These are phyloP conservation scores for Diglossa cyanea DNA, from an alignment of 2,797 vertebrate genomes.

Conservation along the genomic window DNA sequence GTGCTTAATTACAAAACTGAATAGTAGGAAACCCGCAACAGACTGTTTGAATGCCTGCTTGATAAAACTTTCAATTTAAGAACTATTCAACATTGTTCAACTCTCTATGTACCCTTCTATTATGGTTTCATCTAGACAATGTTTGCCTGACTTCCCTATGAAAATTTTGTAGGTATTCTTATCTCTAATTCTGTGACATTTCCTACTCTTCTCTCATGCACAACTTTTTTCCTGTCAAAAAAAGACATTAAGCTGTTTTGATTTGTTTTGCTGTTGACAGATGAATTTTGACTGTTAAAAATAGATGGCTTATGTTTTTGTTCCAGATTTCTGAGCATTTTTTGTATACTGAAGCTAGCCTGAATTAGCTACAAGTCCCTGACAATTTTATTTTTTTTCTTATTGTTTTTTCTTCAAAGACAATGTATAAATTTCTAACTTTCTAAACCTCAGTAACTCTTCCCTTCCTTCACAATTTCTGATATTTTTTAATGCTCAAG, in stretches of 20 bases:
- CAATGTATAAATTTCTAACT: not conserved
- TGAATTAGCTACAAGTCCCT: not conserved
- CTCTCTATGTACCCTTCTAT: not conserved
- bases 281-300: not conserved
- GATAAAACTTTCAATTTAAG: not conserved
- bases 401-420: not conserved
- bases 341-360: not conserved
- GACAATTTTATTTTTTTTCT: rapidly evolving
- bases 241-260: not conserved
- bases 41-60: not conserved
- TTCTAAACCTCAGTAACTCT: not conserved
- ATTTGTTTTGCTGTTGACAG: not conserved
- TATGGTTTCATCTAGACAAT: not conserved
- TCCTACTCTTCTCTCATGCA: not conserved
- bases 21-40: not conserved
- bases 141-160: not conserved
- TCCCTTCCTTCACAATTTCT: not conserved
- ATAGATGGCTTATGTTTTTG: not conserved
- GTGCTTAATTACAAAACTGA: not conserved
- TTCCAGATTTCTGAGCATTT: not conserved
- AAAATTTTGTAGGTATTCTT: not conserved
- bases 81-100: not conserved
- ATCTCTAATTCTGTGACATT: not conserved
- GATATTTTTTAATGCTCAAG: not conserved
- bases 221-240: not conserved